These are phyloP conservation scores for Scopus umbretta DNA, from an alignment of 2,113 vertebrate species.

Conservation along the genomic window DNA sequence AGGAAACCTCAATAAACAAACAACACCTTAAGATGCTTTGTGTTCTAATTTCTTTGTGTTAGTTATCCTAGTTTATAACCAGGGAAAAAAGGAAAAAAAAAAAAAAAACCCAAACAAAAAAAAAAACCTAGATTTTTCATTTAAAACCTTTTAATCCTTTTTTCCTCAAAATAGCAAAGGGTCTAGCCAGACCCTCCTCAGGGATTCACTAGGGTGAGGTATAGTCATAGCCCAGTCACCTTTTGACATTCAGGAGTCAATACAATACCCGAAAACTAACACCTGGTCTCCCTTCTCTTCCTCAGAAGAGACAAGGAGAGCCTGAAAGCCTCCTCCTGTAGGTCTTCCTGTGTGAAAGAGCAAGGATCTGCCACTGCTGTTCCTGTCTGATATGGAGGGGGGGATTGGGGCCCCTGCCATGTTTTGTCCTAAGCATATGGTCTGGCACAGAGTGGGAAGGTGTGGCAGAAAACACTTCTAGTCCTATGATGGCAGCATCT, in stretches of 20 bases:
- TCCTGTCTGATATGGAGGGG: background rate
- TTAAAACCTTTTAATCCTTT: background rate
- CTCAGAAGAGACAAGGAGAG: background rate
- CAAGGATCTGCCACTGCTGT: background rate
- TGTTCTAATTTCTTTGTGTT: background rate
- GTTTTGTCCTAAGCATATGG: background rate
- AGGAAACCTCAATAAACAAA: background rate
- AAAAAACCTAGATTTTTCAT: background rate
- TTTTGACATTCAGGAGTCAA: background rate
- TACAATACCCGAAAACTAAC: background rate
- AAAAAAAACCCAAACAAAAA: background rate
- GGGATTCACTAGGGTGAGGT: background rate
- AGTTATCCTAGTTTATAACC: background rate
- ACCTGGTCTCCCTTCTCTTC: background rate
- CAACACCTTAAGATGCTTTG: background rate
- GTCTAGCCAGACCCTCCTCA: background rate
- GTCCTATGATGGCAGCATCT: background rate
- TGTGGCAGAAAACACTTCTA: background rate
- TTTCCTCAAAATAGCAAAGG: background rate
- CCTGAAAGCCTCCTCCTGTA: background rate
- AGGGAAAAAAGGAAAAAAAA: too few species aligned
- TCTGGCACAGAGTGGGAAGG: background rate
- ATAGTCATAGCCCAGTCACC: background rate
- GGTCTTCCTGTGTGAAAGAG: background rate
- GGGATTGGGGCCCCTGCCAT: rapidly evolving